Evolutionary conservation across 1,140 invertebrate species (phyloP).

Genomic region (Drosophila albomicans): DNA sequence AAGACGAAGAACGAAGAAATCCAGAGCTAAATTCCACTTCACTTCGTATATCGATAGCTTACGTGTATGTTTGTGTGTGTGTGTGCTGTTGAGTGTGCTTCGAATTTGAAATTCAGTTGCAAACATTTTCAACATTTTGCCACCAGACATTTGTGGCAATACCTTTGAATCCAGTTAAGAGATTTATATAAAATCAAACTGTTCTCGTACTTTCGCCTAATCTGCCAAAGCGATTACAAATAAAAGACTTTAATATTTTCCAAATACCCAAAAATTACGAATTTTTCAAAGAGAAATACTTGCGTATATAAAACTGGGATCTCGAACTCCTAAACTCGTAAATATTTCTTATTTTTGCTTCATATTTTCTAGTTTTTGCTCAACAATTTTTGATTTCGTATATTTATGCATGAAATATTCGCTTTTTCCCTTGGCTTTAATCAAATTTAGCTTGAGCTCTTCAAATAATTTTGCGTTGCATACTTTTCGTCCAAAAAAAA

Average conservation of each 20-base stretch:
- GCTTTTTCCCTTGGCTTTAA: not conserved
- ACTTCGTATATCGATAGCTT: constrained; percentile 13
- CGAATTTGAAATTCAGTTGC: constrained; percentile 8
- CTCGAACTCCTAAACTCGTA: too few relatives aligned
- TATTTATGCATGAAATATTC: too few relatives aligned
- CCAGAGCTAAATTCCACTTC: constrained; percentile 10
- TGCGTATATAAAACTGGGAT: too few relatives aligned
- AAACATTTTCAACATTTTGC: constrained; percentile 1
- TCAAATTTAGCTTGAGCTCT: not conserved
- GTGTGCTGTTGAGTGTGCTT: constrained; percentile 2
- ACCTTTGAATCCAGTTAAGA: not conserved
- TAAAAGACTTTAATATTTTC: too few relatives aligned
- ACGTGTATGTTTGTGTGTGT: not conserved
- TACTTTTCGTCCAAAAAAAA: not conserved
- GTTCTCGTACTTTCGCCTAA: not conserved
- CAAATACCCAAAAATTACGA: too few relatives aligned
- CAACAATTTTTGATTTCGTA: too few relatives aligned
- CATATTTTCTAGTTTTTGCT: too few relatives aligned
- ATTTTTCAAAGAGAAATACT: too few relatives aligned
- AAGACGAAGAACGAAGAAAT: not conserved
- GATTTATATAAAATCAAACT: not conserved
- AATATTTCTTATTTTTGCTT: too few relatives aligned
- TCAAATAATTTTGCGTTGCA: constrained; percentile 2
- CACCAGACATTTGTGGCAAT: constrained; percentile 7
- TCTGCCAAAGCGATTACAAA: not conserved